These are phyloP conservation scores for Caenorhabditis imperialis DNA, from an alignment of 2,888 invertebrate genomes.

Conservation along the genomic window DNA sequence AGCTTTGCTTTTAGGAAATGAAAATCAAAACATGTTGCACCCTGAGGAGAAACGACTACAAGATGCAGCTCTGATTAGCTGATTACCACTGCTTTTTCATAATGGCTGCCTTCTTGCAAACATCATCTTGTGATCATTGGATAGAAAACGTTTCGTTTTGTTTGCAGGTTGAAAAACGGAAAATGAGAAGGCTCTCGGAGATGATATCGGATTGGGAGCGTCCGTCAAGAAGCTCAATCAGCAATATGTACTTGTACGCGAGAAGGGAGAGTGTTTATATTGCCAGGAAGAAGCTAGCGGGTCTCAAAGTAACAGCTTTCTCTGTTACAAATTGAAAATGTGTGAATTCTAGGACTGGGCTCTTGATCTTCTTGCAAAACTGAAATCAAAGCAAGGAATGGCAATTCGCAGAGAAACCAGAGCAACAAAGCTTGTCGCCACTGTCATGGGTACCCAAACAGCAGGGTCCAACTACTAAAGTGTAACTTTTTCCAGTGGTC, in stretches of 20 bases:
- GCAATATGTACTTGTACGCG: slow-evolving; percentile 76
- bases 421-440: slow-evolving; percentile 79
- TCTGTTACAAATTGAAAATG: neutral
- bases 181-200: slow-evolving; percentile 76
- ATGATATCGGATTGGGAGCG: slow-evolving; percentile 77
- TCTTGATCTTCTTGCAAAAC: slow-evolving; percentile 74
- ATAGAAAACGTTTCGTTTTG: no score
- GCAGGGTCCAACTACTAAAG: no score
- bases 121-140: no score
- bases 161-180: slow-evolving; percentile 67
- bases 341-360: slow-evolving; percentile 69
- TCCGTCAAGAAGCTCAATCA: slow-evolving; percentile 68
- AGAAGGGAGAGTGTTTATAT: slow-evolving; percentile 77
- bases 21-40: neutral
- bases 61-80: slow-evolving; percentile 37
- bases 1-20: slow-evolving; percentile 2
- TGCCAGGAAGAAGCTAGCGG: slow-evolving; percentile 77
- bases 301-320: slow-evolving; percentile 65
- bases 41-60: slow-evolving; percentile 13
- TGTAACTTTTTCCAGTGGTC: slow-evolving; percentile 79
- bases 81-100: slow-evolving; percentile 37
- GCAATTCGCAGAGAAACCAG: slow-evolving; percentile 77
- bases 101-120: slow-evolving; percentile 27
- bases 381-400: slow-evolving; percentile 78
- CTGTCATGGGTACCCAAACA: slow-evolving; percentile 79